Evolutionary conservation across 2,113 vertebrate genomes (phyloP), one percentile per base, ranked within the genome.

Genomic region (Tonatia bakeri): DNA sequence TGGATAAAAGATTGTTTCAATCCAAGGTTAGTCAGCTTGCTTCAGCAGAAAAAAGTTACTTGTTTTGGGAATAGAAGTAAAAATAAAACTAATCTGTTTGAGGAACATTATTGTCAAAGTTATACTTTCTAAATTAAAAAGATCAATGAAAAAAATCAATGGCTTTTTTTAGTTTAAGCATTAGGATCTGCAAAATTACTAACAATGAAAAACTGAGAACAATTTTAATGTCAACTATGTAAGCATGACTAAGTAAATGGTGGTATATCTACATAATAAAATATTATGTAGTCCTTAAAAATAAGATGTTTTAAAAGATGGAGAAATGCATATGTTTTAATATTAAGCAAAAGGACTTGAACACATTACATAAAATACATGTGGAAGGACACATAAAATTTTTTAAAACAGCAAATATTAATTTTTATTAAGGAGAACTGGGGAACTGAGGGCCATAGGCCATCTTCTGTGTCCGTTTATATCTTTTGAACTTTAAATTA

Each of bases 41-140:
- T 91, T 73, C 61, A 91, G 67, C 61, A 83, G 59, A 93, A 93
- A 65, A 76, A 95, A 91, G 9, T 54, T 56, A 59, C 22, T 79
- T 38, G 38, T 47, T 94, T 94, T 82, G 69, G 38, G 9, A 77
- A 17, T 19, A 67, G 28, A 45, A 4, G 43, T 52, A 87, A 88
- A 77, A 76, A 87, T n/a, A 7, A 84, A 91, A 36, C 38, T 65
- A n/a, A 81, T n/a, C 11, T 28, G 59, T 88, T 80, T 64, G 90
- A 83, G 52, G 50, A 73, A 93, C 72, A 3, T 82, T 82, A 80
- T 50, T 87, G 56, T 79, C 76, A 94, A 38, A 67, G 70, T 38
- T 91, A 92, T 15, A 72, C 36, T 67, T 94, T 90, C 69, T 83
- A 26, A 87, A 84, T 75, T 94, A 22, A 94, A 91, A 89, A 75